These are phyloP conservation scores for Nematopogon swammerdamellus DNA, from an alignment of 2,888 invertebrate genomes.

Conservation along the genomic window DNA sequence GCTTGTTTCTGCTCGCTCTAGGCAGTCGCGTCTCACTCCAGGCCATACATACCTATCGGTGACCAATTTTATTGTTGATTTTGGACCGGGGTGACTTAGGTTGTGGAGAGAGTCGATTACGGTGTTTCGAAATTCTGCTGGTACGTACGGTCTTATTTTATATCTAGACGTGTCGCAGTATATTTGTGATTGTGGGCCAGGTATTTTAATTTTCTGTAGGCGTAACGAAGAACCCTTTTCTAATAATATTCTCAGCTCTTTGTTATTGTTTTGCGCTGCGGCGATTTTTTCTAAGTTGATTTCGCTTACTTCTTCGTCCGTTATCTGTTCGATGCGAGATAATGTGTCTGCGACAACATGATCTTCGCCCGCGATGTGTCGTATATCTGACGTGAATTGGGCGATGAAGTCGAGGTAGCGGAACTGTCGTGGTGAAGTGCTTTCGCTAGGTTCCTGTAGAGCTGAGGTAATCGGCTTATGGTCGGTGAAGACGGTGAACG, in stretches of 20 bases:
- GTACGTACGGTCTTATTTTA: no score
- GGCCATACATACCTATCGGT: conserved; percentile 25
- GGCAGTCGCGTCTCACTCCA: conserved; percentile 19
- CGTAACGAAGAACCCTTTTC: conserved; percentile 9
- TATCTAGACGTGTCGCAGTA: no score
- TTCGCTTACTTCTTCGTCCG: not conserved
- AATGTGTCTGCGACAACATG: conserved; percentile 24
- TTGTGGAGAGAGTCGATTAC: no score
- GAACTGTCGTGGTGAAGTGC: conserved; percentile 21
- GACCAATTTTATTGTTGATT: conserved; percentile 13
- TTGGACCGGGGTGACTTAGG: conserved; percentile 1
- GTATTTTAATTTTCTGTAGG: conserved; percentile 8
- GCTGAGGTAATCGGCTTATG: conserved; percentile 23
- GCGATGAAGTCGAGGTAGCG: conserved; percentile 21
- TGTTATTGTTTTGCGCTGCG: conserved; percentile 9
- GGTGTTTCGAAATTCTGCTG: no score
- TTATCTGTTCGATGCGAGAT: conserved; percentile 16
- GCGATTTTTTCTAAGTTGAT: conserved; percentile 8
- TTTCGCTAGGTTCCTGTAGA: conserved; percentile 17
- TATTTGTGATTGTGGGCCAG: no score
- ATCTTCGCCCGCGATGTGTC: conserved; percentile 18
- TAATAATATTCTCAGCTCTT: conserved; percentile 9
- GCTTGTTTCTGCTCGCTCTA: conserved; percentile 19
- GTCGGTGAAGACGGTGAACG: conserved; percentile 21
- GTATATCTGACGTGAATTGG: conserved; percentile 23